Conservation (phyloP, 2,888 invertebrate species). For the Mycalesis mineus region DNA sequence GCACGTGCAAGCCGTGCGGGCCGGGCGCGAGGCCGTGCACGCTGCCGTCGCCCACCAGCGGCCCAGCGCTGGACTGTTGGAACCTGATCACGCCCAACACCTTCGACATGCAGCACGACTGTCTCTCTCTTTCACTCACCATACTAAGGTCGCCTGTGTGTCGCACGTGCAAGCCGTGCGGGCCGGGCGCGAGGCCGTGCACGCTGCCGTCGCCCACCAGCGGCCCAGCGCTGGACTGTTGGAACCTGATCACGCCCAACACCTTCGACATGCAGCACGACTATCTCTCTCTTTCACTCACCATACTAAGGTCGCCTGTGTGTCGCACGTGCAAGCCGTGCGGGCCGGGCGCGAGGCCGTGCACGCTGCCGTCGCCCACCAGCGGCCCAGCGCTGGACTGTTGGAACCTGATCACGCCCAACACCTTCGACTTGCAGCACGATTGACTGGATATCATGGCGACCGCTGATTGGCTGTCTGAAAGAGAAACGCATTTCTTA, state of each 20-base stretch:
- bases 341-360: constrained; percentile 80
- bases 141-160: too few relatives aligned
- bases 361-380: constrained; percentile 90
- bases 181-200: too few relatives aligned
- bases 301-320: constrained; percentile 92
- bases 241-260: constrained; percentile 87
- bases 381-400: constrained; percentile 78
- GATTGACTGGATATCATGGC: constrained; percentile 80
- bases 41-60: constrained; percentile 88
- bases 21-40: constrained; percentile 84
- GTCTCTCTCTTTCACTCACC: too few relatives aligned
- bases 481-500: too few relatives aligned
- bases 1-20: constrained; percentile 91
- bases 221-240: constrained; percentile 79
- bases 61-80: constrained; percentile 78
- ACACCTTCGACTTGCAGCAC: constrained; percentile 62
- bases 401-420: constrained; percentile 88
- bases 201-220: constrained; percentile 89
- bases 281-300: constrained; percentile 38
- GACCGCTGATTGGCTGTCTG: constrained; percentile 80
- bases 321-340: constrained; percentile 96
- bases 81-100: constrained; percentile 88
- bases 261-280: too few relatives aligned
- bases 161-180: constrained; percentile 80
- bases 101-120: too few relatives aligned